A percentile compares a stretch with the other conserved stretches of the same genome.
Conservation (phyloP, 2,797 vertebrate species). For the Falco naumanni region DNA sequence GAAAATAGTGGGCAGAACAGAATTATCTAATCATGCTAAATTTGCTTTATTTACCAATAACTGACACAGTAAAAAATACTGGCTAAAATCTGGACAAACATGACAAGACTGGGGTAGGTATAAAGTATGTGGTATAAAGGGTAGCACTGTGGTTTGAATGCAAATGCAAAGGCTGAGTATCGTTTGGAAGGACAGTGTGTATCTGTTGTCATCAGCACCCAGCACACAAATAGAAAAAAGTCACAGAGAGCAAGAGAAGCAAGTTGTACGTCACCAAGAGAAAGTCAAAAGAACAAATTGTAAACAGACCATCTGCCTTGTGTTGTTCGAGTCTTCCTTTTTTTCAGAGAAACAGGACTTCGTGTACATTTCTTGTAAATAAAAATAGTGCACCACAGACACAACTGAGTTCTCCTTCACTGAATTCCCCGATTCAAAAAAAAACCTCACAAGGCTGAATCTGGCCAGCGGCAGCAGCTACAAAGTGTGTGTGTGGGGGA, state of each 20-base stretch:
- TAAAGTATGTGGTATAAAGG: neutral
- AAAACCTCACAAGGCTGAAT: neutral
- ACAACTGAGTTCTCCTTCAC: neutral
- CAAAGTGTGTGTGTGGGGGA: neutral
- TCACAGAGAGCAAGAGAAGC: neutral
- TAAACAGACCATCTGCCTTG: neutral
- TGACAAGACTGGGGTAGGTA: neutral
- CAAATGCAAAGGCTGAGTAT: neutral
- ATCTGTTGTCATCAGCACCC: neutral
- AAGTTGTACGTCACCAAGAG: neutral
- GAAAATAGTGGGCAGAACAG: neutral
- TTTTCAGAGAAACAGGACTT: neutral
- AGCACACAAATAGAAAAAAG: neutral
- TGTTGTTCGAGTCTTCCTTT: neutral
- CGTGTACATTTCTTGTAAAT: neutral
- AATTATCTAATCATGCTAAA: neutral
- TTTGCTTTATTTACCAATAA: neutral
- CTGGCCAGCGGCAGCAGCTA: neutral
- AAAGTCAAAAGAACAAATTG: neutral
- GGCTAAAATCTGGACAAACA: neutral
- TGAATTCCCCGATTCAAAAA: neutral
- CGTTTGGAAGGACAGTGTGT: neutral
- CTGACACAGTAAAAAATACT: neutral
- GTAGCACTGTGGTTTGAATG: neutral
- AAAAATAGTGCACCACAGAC: neutral